Evolutionary conservation across 2,797 vertebrate species (phyloP).

Genomic region (Crypturellus tataupa): DNA sequence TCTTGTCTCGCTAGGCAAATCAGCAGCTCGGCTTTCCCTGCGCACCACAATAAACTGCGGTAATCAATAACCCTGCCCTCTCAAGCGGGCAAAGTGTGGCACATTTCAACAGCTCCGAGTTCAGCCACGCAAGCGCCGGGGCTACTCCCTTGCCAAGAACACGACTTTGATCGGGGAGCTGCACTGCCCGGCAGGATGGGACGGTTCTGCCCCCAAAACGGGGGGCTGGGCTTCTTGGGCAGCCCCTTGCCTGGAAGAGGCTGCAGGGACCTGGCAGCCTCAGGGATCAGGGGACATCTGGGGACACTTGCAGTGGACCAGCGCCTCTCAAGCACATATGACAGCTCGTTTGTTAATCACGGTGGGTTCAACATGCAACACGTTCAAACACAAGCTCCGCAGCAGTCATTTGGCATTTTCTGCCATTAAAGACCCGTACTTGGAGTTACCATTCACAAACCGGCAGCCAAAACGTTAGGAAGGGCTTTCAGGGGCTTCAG

Average conservation of each 20-base stretch:
- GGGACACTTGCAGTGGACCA: background rate
- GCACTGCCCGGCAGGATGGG: background rate
- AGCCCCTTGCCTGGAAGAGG: background rate
- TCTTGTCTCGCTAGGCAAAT: background rate
- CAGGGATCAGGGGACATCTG: background rate
- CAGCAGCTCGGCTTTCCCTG: background rate
- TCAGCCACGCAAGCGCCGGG: background rate
- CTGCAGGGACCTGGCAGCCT: background rate
- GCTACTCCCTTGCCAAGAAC: background rate
- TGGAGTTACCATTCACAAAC: background rate
- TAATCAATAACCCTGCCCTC: background rate
- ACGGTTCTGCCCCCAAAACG: background rate
- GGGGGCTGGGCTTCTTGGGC: background rate
- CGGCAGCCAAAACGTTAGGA: background rate
- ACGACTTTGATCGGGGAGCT: background rate
- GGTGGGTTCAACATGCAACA: background rate
- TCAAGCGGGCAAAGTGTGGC: background rate
- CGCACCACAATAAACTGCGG: background rate
- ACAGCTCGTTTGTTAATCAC: conserved; percentile 12
- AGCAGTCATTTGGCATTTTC: background rate
- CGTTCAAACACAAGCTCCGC: background rate
- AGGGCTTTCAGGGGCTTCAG: background rate
- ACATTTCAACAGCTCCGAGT: background rate
- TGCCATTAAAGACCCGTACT: background rate
- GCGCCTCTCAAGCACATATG: background rate